phyloP scores from a whole-genome alignment of 2,888 invertebrate species.

The Spisula subtruncata region DNA sequence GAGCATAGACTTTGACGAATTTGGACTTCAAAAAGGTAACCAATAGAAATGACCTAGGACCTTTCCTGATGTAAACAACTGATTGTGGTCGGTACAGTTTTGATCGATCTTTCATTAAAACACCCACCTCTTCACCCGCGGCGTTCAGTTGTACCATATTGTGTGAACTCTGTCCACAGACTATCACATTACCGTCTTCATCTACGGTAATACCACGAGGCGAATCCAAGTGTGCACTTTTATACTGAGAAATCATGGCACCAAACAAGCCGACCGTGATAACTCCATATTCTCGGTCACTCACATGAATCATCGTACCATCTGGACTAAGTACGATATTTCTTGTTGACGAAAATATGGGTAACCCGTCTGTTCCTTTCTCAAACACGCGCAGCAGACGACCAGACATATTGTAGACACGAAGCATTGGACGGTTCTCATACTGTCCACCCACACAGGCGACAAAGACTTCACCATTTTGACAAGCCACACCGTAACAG shows the following conservation, averaged over 20 bases:
- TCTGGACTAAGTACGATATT: slow-evolving; percentile 64
- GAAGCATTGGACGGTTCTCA: slow-evolving; percentile 63
- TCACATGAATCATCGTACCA: slow-evolving; percentile 67
- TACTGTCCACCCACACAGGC: slow-evolving; percentile 64
- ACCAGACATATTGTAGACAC: slow-evolving; percentile 71
- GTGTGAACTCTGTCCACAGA: slow-evolving; percentile 67
- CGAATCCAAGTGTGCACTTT: slow-evolving; percentile 50
- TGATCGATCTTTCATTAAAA: slow-evolving; percentile 52
- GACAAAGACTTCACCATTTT: slow-evolving; percentile 61
- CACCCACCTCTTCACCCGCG: slow-evolving; percentile 58
- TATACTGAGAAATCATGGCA: slow-evolving; percentile 51
- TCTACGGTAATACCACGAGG: slow-evolving; percentile 65
- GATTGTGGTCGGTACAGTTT: slow-evolving; percentile 62
- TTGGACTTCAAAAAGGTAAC: slow-evolving; percentile 68
- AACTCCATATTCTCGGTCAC: slow-evolving; percentile 65
- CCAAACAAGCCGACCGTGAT: slow-evolving; percentile 60
- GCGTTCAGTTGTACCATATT: slow-evolving; percentile 64
- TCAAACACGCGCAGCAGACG: slow-evolving; percentile 62
- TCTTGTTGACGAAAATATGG: slow-evolving; percentile 65
- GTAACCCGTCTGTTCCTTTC: slow-evolving; percentile 46
- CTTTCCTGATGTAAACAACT: slow-evolving; percentile 51
- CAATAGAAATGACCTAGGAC: slow-evolving; percentile 49
- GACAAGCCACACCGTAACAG: slow-evolving; percentile 63
- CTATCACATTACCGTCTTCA: slow-evolving; percentile 61
- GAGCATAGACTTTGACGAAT: slow-evolving; percentile 60